These are phyloP conservation scores for Clarias pachynema DNA, from an alignment of 2,797 vertebrate genomes.

Conservation along the genomic window DNA sequence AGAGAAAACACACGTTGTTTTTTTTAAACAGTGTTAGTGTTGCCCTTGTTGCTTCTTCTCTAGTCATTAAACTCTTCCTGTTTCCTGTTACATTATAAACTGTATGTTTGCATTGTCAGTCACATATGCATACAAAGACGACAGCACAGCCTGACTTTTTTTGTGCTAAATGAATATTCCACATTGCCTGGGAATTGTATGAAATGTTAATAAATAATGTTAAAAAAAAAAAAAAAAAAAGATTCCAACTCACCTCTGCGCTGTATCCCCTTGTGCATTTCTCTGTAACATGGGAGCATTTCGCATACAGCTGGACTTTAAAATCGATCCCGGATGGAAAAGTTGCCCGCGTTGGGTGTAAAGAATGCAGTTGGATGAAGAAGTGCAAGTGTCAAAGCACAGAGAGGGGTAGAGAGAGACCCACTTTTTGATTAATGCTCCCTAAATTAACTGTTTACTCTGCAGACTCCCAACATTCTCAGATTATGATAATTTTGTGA, in stretches of 20 bases:
- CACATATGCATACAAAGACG: not conserved
- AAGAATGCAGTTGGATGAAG: conserved; percentile 51
- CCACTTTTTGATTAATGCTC: conserved; percentile 86
- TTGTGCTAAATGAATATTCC: conserved; percentile 10
- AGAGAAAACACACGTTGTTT: not conserved
- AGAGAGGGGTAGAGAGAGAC: conserved; percentile 79
- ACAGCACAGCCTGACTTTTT: not conserved
- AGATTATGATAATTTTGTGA: conserved; percentile 87
- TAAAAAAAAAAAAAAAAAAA: not conserved
- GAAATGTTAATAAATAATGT: conserved; percentile 18
- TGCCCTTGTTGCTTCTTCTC: not conserved
- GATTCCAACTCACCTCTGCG: not conserved
- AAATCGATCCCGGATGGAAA: conserved; percentile 33
- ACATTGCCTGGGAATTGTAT: not conserved
- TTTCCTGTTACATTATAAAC: not conserved
- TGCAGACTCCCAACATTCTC: conserved; percentile 87
- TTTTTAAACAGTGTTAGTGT: not conserved
- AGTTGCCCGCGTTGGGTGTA: conserved; percentile 46
- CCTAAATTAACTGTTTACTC: conserved; percentile 86
- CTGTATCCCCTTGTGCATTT: not conserved
- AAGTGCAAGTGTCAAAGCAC: conserved; percentile 69
- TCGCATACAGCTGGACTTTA: conserved; percentile 18
- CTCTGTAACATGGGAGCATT: not conserved
- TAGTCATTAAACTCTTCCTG: not conserved
- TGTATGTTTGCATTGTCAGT: not conserved